Evolutionary conservation across 2,888 invertebrate species (phyloP), one percentile per base, ranked within the genome.

Genomic region (Noctua janthina): DNA sequence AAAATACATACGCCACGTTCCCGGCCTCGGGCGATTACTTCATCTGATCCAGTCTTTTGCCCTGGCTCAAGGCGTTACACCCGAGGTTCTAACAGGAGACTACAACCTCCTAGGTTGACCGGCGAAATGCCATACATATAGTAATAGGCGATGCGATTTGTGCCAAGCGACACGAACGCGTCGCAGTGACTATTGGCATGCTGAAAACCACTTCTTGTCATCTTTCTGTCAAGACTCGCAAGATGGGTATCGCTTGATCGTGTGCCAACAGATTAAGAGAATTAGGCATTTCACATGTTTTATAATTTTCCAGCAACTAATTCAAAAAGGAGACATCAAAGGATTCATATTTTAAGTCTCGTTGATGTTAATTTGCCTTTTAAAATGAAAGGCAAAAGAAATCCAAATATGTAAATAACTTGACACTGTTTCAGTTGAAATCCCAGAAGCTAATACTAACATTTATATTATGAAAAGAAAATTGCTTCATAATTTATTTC

Each of bases 301-400:
- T 17, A 43, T n/a, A 56, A 81, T 70, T 81, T 81, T 71, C 49
- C 71, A 29, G 15, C n/a, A 46, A 46, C 6, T 6, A n/a, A 78
- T 46, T 5, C 20, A 66, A 80, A 43, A 2, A 23, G 3, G 17
- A 66, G 35, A 35, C 46, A 7, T 78, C 72, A 78, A 78, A 78
- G 35, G 46, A 39, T n/a, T n/a, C 17, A 43, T 51, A 10, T 49
- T 70, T 23, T 29, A 29, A 17, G 8, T 51, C 49, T 59, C 11
- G 13, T 29, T 59, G 6, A 62, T 43, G 72, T 71, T 71, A 82
- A 72, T 81, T 59, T 39, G 0, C 10, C 15, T 80, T 39, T 46
- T 23, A 67, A 79, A 66, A n/a, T 54, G 20, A 23, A 29, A 78
- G 13, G 23, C 23, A 17, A 35, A 66, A 76, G 0, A 78, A 66